phyloP scores from a whole-genome alignment of 1,140 invertebrate genomes.

The Drosophila ambigua region DNA sequence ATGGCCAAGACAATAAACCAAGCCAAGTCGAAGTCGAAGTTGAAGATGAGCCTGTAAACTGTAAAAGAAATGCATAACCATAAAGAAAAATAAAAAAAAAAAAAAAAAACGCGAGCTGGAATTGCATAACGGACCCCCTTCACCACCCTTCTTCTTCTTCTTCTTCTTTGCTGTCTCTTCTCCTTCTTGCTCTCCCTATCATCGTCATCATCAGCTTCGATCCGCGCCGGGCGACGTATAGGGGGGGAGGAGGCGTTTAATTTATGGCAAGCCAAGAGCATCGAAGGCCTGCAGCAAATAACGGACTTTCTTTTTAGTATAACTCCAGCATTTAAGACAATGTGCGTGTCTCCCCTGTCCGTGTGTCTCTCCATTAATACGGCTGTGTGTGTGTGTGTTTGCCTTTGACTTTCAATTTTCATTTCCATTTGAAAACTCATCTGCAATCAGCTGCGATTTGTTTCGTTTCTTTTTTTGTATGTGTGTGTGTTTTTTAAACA shows the following conservation, averaged over 20 bases:
- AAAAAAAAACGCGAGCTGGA: slow-evolving; percentile 35
- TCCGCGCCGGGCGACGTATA: slow-evolving; percentile 14
- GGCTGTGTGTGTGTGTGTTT: slow-evolving; percentile 32
- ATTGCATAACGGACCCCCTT: slow-evolving; percentile 20
- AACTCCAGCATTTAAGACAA: slow-evolving; percentile 33
- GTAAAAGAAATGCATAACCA: slow-evolving; percentile 77
- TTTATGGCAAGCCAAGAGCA: slow-evolving; percentile 70
- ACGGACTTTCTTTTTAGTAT: slow-evolving; percentile 69
- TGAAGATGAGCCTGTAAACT: slow-evolving; percentile 76
- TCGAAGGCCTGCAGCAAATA: slow-evolving; percentile 58
- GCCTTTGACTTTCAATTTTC: slow-evolving; percentile 69
- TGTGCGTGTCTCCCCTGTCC: slow-evolving; percentile 8
- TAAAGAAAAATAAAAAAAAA: slow-evolving; percentile 45
- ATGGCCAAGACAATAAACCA: slow-evolving; percentile 46
- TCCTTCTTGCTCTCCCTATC: slow-evolving; percentile 34
- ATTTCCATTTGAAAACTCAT: slow-evolving; percentile 65
- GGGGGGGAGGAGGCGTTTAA: slow-evolving; percentile 46
- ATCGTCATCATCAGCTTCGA: slow-evolving; percentile 16
- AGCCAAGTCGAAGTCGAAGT: slow-evolving; percentile 27
- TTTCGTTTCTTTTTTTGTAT: slow-evolving; percentile 6
- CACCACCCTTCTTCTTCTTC: slow-evolving; percentile 31
- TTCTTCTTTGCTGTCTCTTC: not conserved
- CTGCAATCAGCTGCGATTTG: slow-evolving; percentile 29
- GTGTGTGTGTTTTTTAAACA: not conserved
- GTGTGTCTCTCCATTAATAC: too few species aligned